Evolutionary conservation across 2,113 vertebrate species (phyloP).

Genomic region (Tiliqua scincoides): DNA sequence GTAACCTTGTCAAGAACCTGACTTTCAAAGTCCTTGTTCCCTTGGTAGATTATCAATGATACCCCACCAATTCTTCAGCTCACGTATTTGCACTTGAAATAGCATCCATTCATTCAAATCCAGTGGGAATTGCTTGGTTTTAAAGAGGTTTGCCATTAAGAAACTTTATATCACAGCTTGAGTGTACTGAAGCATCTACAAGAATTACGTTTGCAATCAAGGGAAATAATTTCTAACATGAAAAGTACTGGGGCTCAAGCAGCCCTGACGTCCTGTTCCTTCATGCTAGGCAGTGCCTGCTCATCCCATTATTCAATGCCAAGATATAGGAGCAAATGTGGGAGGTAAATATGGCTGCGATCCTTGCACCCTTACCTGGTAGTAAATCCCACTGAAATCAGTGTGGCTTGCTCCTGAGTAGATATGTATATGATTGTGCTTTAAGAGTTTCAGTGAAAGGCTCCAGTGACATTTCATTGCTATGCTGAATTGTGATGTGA

Average conservation of each 20-base stretch:
- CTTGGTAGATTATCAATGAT: background rate
- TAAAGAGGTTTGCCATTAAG: background rate
- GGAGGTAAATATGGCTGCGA: background rate
- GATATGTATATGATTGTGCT: no score
- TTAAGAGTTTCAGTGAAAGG: background rate
- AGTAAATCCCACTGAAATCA: no score
- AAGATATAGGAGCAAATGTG: background rate
- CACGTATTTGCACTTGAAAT: background rate
- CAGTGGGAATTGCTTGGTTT: background rate
- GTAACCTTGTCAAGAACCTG: background rate
- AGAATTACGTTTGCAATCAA: background rate
- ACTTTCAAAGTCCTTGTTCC: background rate
- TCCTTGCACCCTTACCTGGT: no score
- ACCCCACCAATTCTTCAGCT: background rate
- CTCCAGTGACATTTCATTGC: background rate
- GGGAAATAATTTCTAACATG: background rate
- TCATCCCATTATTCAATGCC: no score
- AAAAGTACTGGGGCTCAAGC: background rate
- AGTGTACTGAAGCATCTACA: background rate
- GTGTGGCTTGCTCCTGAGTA: no score
- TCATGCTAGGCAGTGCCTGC: background rate
- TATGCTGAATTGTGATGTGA: background rate
- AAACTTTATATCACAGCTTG: background rate
- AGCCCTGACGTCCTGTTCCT: background rate
- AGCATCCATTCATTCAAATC: background rate